These are phyloP conservation scores for Pyrochroa serraticornis DNA, from an alignment of 2,888 invertebrate genomes.

Conservation along the genomic window DNA sequence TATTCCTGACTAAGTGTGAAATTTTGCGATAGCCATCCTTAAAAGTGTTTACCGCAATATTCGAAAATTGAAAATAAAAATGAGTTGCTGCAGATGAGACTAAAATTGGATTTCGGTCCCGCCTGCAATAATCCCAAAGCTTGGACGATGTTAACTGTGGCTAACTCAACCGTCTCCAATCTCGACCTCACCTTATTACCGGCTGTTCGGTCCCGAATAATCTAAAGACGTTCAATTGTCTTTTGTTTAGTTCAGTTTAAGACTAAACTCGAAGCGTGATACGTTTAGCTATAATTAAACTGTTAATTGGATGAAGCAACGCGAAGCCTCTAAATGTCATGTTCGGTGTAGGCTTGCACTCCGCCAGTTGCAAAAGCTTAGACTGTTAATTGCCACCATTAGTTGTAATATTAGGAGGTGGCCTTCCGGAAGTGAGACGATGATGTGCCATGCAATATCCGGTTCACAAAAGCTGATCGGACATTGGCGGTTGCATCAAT, in stretches of 20 bases:
- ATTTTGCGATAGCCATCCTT: too few species aligned
- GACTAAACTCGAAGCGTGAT: neutral
- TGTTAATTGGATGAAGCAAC: neutral
- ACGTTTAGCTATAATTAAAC: neutral
- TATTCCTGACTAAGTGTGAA: too few species aligned
- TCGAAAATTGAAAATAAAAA: slow-evolving; percentile 44
- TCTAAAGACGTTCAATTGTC: neutral
- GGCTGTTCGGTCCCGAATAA: neutral
- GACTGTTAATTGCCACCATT: slow-evolving; percentile 15
- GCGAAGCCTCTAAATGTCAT: neutral
- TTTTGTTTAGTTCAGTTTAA: neutral
- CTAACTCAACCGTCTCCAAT: slow-evolving; percentile 13
- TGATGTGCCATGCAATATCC: slow-evolving; percentile 34
- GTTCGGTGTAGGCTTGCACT: neutral
- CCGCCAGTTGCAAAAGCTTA: neutral
- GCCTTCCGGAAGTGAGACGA: slow-evolving; percentile 27
- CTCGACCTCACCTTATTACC: neutral
- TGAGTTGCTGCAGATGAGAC: slow-evolving; percentile 45
- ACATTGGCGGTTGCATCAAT: slow-evolving; percentile 30
- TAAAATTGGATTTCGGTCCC: slow-evolving; percentile 46
- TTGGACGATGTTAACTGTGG: slow-evolving; percentile 9
- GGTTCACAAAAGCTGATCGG: slow-evolving; percentile 32
- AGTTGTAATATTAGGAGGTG: slow-evolving; percentile 23
- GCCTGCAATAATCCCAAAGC: slow-evolving; percentile 32
- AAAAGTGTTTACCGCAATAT: slow-evolving; percentile 30